Evolutionary conservation across 2,113 vertebrate species (phyloP), one percentile per base, ranked within the genome.

Genomic region (Apodemus sylvaticus): DNA sequence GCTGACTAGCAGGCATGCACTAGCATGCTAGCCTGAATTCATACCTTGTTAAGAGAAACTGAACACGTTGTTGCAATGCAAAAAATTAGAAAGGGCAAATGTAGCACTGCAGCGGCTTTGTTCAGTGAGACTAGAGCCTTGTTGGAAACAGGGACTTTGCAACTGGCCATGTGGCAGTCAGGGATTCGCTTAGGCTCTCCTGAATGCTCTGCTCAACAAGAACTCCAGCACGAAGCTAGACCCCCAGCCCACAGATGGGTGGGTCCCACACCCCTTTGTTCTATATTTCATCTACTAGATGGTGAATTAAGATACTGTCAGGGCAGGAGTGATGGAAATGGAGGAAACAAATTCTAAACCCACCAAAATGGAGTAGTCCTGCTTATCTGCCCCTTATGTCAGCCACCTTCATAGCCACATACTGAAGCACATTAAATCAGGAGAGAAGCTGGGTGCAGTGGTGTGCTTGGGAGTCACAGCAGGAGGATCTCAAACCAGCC

Each of bases 61-160:
- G 91, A 96, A 94, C 53, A 96, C 83, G 86, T 95, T 96, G 95
- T 95, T 96, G 95, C 98, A 94, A 95, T 90, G 88, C 94, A 95
- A 98, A 97, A 93, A 96, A 89, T 98, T 97, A 94, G 89, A 45
- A 17, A 96, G 42, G 55, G 62, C 4, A 92, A 77, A 45, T 93
- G 24, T 29, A 86, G 11, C 94, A 39, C 96, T 90, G 89, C 97
- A 96, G 60, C 94, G 66, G 53, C 22, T 82, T 97, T 92, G 45
- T 45, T 34, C n/a, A 97, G 88, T 94, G 93, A 70, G 93, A 91
- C 85, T 96, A 76, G 16, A 76, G 3, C 20, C 73, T 76, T 42
- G 19, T 22, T 76, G 68, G 8, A 60, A 60, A 26, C 42, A 45
- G 45, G 48, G 31, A 17, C 26, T 78, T 78, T 31, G 31, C 39